phyloP scores from a whole-genome alignment of 2,888 invertebrate genomes.

The Eristalis arbustorum region DNA sequence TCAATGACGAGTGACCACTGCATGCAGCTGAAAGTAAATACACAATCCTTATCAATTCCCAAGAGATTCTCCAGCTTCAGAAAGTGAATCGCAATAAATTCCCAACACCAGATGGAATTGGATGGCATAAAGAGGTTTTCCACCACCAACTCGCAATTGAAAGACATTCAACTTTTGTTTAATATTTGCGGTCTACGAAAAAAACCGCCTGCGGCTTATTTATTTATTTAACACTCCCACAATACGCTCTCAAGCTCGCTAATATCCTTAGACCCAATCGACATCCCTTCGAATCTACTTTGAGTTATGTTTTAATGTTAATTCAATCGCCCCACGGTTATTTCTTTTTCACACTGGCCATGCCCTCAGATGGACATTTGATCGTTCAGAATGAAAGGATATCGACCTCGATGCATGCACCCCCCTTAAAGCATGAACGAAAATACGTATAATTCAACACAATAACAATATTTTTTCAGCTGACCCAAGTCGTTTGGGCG shows the following conservation, averaged over 20 bases:
- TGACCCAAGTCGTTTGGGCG: constrained; percentile 64
- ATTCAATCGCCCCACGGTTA: constrained; percentile 65
- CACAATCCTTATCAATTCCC: background rate
- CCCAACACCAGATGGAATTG: constrained; percentile 1
- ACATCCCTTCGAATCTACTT: constrained; percentile 51
- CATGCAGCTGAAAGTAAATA: background rate
- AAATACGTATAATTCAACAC: constrained; percentile 52
- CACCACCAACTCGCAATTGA: constrained; percentile 9
- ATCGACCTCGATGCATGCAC: background rate
- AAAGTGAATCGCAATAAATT: background rate
- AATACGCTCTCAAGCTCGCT: constrained; percentile 55
- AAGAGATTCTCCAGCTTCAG: background rate
- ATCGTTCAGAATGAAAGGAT: constrained; percentile 24
- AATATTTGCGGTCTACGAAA: constrained; percentile 22
- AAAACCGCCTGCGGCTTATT: constrained; percentile 61
- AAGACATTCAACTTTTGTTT: constrained; percentile 55
- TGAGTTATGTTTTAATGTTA: constrained; percentile 70
- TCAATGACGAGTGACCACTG: background rate
- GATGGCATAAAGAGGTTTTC: background rate
- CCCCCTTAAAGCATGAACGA: constrained; percentile 50
- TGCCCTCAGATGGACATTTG: constrained; percentile 52
- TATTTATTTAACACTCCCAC: constrained; percentile 56
- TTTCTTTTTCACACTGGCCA: constrained; percentile 56
- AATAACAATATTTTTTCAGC: constrained; percentile 70
- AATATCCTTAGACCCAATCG: constrained; percentile 47